Conservation (phyloP, 2,113 vertebrate species). For the Thalassoma bifasciatum region DNA sequence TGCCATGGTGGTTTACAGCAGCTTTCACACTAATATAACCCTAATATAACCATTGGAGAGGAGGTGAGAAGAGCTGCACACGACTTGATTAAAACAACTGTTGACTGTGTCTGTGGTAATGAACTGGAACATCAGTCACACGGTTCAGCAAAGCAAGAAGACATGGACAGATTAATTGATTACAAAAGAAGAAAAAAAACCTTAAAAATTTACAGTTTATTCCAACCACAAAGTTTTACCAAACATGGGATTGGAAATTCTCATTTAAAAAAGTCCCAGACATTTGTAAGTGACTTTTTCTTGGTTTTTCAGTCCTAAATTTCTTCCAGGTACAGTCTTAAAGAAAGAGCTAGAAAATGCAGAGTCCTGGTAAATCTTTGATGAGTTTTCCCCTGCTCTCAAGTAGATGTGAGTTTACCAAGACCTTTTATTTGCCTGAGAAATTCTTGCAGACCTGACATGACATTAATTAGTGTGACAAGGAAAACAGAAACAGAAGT, state of each 20-base stretch:
- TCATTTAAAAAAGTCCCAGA: no score
- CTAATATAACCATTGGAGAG: slow-evolving; percentile 81
- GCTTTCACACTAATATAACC: slow-evolving; percentile 59
- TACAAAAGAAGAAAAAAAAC: no score
- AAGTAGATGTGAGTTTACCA: slow-evolving; percentile 63
- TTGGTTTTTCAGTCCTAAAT: no score
- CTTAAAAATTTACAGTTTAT: background rate
- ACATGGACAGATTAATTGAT: background rate
- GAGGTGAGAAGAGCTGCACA: slow-evolving; percentile 80
- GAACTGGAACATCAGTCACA: slow-evolving; percentile 74
- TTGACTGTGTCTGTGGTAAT: slow-evolving; percentile 76
- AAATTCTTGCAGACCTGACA: slow-evolving; percentile 74
- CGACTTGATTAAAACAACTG: slow-evolving; percentile 80
- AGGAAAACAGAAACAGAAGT: slow-evolving; percentile 30
- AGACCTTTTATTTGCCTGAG: slow-evolving; percentile 72
- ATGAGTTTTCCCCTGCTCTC: slow-evolving; percentile 16
- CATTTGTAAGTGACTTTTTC: no score
- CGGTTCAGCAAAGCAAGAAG: slow-evolving; percentile 25
- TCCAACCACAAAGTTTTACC: background rate
- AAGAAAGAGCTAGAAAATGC: slow-evolving; percentile 4
- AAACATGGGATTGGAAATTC: no score
- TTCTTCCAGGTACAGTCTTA: no score
- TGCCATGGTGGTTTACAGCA: slow-evolving; percentile 68
- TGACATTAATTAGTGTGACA: slow-evolving; percentile 35
- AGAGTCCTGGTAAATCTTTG: background rate